phyloP scores from a whole-genome alignment of 2,113 vertebrate species.

The Pseudopodoces humilis region DNA sequence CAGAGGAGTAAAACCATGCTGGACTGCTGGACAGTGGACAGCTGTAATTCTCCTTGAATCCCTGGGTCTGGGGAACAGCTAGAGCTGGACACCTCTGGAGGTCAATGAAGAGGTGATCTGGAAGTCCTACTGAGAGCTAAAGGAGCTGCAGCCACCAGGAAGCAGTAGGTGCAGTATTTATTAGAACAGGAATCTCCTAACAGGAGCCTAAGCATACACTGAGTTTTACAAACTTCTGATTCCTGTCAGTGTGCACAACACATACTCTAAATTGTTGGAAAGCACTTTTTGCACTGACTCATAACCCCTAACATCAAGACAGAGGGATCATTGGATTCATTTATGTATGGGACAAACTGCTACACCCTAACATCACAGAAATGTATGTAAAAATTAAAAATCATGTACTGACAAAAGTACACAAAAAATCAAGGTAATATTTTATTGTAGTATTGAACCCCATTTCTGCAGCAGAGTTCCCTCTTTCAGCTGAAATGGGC shows the following conservation, averaged over 20 bases:
- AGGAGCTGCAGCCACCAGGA: neutral
- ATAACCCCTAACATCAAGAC: neutral
- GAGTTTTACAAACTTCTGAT: neutral
- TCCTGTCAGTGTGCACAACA: neutral
- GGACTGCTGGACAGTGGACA: neutral
- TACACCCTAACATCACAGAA: neutral
- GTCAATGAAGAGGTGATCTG: neutral
- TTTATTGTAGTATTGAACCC: neutral
- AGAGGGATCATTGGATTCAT: neutral
- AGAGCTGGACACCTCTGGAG: neutral
- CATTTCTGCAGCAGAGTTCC: neutral
- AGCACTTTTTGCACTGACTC: conserved; percentile 4
- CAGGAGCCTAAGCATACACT: neutral
- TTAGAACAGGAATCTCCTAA: neutral
- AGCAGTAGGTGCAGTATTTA: neutral
- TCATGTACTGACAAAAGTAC: neutral
- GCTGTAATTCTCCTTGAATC: neutral
- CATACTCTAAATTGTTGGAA: neutral
- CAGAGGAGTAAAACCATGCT: neutral
- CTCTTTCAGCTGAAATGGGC: conserved; percentile 5
- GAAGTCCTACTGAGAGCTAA: neutral
- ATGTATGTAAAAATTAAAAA: neutral
- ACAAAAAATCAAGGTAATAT: neutral
- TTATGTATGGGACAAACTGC: neutral
- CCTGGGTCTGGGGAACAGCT: neutral